Conservation (phyloP, 2,113 vertebrate genomes). For the Myrmecobius fasciatus region DNA sequence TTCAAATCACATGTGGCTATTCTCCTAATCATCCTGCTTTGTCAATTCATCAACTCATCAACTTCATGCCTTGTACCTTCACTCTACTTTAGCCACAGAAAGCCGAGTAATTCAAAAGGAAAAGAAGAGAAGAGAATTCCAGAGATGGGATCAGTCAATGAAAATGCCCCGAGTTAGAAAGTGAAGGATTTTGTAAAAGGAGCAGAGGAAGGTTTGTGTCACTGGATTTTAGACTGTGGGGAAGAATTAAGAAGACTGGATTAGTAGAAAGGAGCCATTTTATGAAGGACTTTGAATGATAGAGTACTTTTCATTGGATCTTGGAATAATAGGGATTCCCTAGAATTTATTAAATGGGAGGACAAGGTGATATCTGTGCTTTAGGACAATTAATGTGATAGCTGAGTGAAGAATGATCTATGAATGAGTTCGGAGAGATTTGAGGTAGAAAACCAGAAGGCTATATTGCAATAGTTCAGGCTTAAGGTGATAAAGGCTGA, state of each 20-base stretch:
- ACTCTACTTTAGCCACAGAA: neutral
- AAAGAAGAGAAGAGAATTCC: neutral
- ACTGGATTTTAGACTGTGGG: neutral
- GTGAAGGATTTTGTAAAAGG: neutral
- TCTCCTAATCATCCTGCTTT: neutral
- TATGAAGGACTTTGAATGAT: no score
- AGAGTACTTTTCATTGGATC: neutral
- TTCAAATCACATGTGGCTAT: neutral
- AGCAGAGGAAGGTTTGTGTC: neutral
- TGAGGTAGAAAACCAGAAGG: no score
- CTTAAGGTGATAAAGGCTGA: neutral
- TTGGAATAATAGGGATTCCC: neutral
- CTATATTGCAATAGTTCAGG: neutral
- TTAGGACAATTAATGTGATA: neutral
- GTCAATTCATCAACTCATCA: neutral
- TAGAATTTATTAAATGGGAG: neutral
- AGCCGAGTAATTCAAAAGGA: neutral
- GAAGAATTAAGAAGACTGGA: neutral
- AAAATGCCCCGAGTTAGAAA: neutral
- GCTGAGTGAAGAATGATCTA: neutral
- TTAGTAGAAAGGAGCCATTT: no score
- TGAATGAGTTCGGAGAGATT: neutral
- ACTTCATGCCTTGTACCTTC: neutral
- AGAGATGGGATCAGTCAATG: neutral
- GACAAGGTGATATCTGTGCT: neutral